Percentiles rank a stretch among this genome's conserved stretches.
These are phyloP conservation scores for Erithacus rubecula DNA, from an alignment of 2,797 vertebrate genomes.

Conservation along the genomic window DNA sequence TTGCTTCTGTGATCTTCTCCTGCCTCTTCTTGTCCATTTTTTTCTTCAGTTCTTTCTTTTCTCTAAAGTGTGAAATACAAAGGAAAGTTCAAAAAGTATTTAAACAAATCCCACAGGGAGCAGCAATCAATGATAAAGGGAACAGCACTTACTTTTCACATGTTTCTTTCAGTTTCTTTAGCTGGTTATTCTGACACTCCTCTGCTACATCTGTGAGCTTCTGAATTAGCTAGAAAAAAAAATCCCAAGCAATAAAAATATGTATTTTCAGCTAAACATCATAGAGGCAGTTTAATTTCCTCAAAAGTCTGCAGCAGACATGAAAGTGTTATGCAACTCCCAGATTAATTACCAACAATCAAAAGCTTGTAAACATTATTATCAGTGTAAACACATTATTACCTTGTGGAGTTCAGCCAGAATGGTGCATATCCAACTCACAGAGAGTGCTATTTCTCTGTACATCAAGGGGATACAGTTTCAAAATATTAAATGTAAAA, in stretches of 20 bases:
- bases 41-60: constrained; percentile 98
- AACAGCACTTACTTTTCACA: constrained; percentile 89
- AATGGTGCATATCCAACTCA: not conserved
- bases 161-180: constrained; percentile 93
- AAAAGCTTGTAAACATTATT: not conserved
- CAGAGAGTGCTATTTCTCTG: not conserved
- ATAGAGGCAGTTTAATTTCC: not conserved
- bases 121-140: not conserved
- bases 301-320: not conserved
- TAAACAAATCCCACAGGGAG: not conserved
- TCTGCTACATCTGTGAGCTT: constrained; percentile 92
- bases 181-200: constrained; percentile 91
- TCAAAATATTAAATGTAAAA: not conserved
- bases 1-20: constrained; percentile 95
- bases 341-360: not conserved
- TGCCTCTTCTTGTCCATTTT: constrained; percentile 98
- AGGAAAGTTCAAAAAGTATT: not conserved
- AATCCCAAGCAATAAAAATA: not conserved
- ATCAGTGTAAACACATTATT: not conserved
- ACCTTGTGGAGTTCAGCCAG: not conserved
- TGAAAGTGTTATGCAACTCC: not conserved
- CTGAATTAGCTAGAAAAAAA: constrained; percentile 85
- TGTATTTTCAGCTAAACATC: not conserved
- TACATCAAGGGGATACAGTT: not conserved
- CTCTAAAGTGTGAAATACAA: constrained; percentile 75